Base-by-base conservation (phyloP, 1,140 invertebrate genomes). In the Drosophila seguyi region DNA sequence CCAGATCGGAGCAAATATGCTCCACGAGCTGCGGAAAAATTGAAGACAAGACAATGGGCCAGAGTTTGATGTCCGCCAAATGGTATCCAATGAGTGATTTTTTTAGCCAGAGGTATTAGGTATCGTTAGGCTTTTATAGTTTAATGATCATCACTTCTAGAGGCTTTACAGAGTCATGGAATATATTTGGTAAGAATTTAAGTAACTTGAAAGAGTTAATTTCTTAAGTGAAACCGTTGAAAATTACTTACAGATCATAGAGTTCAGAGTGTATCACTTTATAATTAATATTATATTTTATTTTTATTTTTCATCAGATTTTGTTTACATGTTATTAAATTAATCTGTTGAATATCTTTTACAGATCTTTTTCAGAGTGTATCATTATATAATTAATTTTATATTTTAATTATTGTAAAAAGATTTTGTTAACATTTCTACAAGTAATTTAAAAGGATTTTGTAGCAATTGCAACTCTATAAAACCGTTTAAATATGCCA, bases 21-120 rank as follows among this genome's bases (percentile, higher is more conserved):
- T 57, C 65, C 44, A 22, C 61, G 66, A 76, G 47, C 42, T 20
- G 20, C n/a, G 41, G n/a, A 25, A 55, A 62, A 62, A 61, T 52
- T 48, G 29, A 48, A 50, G 73, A 66, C 73, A 75, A 75, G 52
- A 75, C 72, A 75, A 75, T 75, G 72, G 72, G 31, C 31, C 34
- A 34, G 18, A 59, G 42, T 59, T 72, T 59, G 66, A 58, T 72
- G 48, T 72, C 45, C 36, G 42, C 36, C 27, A 50, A 59, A 60
- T 52, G 47, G 39, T 56, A 36, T 14, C 29, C 53, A 72, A 25
- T 29, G 53, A 48, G 44, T 41, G 44, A 71, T 41, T 50, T 62
- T 62, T 62, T 53, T 29, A 14, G 10, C 38, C 38, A 31, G n/a
- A 47, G 66, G 45, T 68, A 56, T 38, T 31, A n/a, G 41, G 14